Conservation (phyloP, 2,113 vertebrate species). For the Charadrius vociferus region DNA sequence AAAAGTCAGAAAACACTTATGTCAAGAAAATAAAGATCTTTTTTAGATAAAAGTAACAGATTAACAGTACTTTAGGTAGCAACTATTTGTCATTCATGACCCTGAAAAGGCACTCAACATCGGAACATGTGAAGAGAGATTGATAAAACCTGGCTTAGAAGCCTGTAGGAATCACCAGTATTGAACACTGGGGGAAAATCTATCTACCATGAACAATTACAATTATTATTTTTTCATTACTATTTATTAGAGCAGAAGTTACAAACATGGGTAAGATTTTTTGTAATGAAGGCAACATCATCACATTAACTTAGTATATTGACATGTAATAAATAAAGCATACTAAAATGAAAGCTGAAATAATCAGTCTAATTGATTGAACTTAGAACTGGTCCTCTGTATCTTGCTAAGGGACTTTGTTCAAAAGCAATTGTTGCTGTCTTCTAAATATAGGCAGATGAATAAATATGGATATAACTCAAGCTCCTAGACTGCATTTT, state of each 20-base stretch:
- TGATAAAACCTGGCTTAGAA: slow-evolving; percentile 6
- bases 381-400: background rate
- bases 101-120: slow-evolving; percentile 65
- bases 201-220: slow-evolving; percentile 5
- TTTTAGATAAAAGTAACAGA: slow-evolving; percentile 33
- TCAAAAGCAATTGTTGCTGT: background rate
- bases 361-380: background rate
- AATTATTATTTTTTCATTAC: background rate
- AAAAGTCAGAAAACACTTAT: slow-evolving; percentile 31
- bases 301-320: background rate
- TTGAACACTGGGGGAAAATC: background rate
- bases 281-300: slow-evolving; percentile 14
- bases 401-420: background rate
- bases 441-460: background rate
- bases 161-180: background rate
- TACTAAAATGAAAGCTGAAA: slow-evolving; percentile 28
- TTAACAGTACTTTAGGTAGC: slow-evolving; percentile 38
- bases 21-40: slow-evolving; percentile 37
- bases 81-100: slow-evolving; percentile 36
- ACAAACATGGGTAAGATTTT: slow-evolving; percentile 16
- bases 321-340: slow-evolving; percentile 61
- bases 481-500: background rate
- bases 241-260: slow-evolving; percentile 53
- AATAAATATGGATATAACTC: background rate
- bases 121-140: background rate